Base-by-base conservation (phyloP, 2,113 vertebrate genomes). In the Cricetomys ansorgei region DNA sequence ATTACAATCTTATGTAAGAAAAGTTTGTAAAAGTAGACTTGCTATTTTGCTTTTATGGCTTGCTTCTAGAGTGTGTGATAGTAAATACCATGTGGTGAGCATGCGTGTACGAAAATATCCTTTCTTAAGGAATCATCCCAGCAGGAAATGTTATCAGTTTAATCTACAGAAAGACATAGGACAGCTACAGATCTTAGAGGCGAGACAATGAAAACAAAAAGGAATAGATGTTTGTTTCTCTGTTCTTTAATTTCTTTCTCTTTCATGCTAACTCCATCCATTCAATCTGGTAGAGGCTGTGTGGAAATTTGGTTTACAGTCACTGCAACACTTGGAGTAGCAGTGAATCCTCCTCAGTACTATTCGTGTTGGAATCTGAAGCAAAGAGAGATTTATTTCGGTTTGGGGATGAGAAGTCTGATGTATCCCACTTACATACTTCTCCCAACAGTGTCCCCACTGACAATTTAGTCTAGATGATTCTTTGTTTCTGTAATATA, bases 301-400 rank as follows among this genome's bases (percentile, higher is more conserved):
- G 21, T 31, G 5, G 37, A 80, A 5, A 8, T 8, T 37, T 3
- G 73, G 37, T 16, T 59, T 2, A 48, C 7, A 19, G 65, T 80
- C 29, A 31, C 10, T 17, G 7, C 23, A 5, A n/a, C 17, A 34
- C 17, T n/a, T 3, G 43, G 11, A 31, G 55, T 16, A 4, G 9
- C 3, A 40, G 8, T 37, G 12, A 55, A 6, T 6, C 1, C 1
- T 15, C 25, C 25, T n/a, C 0, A 0, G 34, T 4, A 6, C 19
- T n/a, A 27, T 5, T 69, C n/a, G 13, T 27, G 17, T 2, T 80
- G 48, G 4, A 5, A 15, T 31, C 9, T 69, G 48, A n/a, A 88
- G 29, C 12, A 73, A 83, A 57, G 84, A 10, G 16, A 73, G 0
- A 29, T 34, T 83, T 48, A 7, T 0, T 59, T 81, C 50, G 8